Base-by-base conservation (phyloP, 2,113 vertebrate genomes). In the Rhinolophus sinicus region DNA sequence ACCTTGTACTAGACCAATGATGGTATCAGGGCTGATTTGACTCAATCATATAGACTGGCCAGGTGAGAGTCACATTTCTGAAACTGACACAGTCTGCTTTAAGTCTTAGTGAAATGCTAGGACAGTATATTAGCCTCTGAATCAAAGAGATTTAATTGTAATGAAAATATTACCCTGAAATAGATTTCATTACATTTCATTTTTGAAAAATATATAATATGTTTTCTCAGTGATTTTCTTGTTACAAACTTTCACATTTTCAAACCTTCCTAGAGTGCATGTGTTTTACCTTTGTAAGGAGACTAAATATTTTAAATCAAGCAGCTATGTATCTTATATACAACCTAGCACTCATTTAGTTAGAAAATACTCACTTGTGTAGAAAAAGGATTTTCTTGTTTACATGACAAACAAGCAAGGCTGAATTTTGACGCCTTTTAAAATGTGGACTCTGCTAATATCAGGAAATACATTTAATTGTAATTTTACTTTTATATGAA, bases 401-500 rank as follows among this genome's bases (percentile, higher is more conserved):
- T 24, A 78, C 30, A 15, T 24, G n/a, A 60, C 13, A 65, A 54
- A 30, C 30, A 94, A 82, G 62, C 16, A 19, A 60, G 52, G 26
- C 22, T 88, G 22, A 69, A 85, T 65, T 95, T 85, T 44, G 58
- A 56, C 70, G 50, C 3, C 6, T 70, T 54, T 91, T 85, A 88
- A 91, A 91, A 70, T 75, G 56, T 89, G 8, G 15, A 75, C 82
- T 81, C 83, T 70, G 22, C 6, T 72, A 52, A 52, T 64, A 72
- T 64, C 19, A 96, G 15, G 21, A 91, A 94, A 81, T 88, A n/a
- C 8, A 35, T 38, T 14, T 85, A 70, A 38, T 47, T 91, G n/a
- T n/a, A 65, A 67, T 76, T 94, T 93, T 77, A 76, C 28, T 81
- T 78, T 81, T 65, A 67, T 62, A 80, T 28, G 28, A 91, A 94